These are phyloP conservation scores for Agrochola macilenta DNA, from an alignment of 2,888 invertebrate species.

Conservation along the genomic window DNA sequence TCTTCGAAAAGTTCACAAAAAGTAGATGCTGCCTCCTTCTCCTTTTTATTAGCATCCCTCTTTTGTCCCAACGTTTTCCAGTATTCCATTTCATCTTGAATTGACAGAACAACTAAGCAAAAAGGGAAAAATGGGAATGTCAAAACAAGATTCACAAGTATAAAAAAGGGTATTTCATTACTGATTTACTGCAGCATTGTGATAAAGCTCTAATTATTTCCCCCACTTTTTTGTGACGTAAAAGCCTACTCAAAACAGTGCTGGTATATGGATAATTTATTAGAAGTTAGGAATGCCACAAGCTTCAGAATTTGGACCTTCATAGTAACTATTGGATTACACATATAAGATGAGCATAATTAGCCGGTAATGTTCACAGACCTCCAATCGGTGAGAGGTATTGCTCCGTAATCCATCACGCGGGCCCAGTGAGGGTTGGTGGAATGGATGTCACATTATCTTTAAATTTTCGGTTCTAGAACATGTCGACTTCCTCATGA, in stretches of 20 bases:
- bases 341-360: background rate
- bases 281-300: background rate
- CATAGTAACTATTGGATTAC: background rate
- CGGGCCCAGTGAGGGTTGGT: no score
- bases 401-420: no score
- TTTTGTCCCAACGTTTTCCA: conserved; percentile 91
- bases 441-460: no score
- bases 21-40: conserved; percentile 90
- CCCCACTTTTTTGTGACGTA: background rate
- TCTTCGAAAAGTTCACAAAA: conserved; percentile 91
- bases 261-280: background rate
- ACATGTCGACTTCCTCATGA: no score
- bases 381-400: no score
- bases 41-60: conserved; percentile 87
- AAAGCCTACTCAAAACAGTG: background rate
- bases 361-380: no score
- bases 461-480: no score
- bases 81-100: conserved; percentile 93
- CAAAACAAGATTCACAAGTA: background rate
- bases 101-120: conserved; percentile 91
- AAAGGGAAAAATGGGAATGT: background rate
- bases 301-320: background rate
- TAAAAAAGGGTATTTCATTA: background rate
- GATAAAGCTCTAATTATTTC: background rate
- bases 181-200: conserved; percentile 1